phyloP scores from a whole-genome alignment of 2,113 vertebrate species.

The Condylura cristata region DNA sequence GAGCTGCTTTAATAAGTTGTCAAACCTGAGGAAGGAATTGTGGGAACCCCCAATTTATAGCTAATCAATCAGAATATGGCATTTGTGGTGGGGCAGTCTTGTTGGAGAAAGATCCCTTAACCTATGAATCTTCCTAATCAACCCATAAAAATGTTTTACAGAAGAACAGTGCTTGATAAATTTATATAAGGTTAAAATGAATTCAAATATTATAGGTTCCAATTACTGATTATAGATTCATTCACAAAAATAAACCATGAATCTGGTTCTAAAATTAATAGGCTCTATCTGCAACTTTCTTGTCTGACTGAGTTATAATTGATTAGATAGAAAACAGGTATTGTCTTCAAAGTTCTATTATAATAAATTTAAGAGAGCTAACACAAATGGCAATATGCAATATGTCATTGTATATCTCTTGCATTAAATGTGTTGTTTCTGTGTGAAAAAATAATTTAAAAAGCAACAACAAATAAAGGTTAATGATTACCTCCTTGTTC shows the following conservation, averaged over 20 bases:
- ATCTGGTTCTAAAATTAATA: not conserved
- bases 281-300: not conserved
- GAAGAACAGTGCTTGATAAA: not conserved
- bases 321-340: not conserved
- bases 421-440: not conserved
- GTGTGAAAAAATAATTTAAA: not conserved
- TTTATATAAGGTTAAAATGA: not conserved
- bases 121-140: not conserved
- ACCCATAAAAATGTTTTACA: not conserved
- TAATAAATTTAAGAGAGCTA: not conserved
- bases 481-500: not conserved
- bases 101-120: too few species aligned
- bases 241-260: not conserved
- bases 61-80: too few species aligned
- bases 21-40: not conserved
- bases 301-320: not conserved
- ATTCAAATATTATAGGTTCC: not conserved
- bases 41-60: not conserved
- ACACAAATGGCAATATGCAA: not conserved
- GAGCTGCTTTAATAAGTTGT: not conserved
- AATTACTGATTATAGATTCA: not conserved
- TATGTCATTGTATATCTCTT: not conserved
- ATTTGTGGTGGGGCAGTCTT: too few species aligned
- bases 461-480: not conserved
- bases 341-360: not conserved